These are phyloP conservation scores for Gonioctena quinquepunctata DNA, from an alignment of 1,140 invertebrate genomes.

Conservation along the genomic window DNA sequence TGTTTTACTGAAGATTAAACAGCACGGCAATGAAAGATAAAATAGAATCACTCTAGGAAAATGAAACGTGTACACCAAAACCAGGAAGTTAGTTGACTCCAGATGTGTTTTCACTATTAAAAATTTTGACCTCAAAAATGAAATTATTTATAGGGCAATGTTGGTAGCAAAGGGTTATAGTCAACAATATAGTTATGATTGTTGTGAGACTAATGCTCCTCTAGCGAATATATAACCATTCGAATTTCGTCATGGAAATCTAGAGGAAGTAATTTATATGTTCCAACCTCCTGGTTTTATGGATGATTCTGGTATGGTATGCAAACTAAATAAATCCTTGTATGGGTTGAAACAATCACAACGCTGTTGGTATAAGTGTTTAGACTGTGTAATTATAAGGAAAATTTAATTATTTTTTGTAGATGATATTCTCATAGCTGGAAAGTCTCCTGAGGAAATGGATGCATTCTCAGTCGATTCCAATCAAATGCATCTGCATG, in stretches of 20 bases:
- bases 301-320: no score
- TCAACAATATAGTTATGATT: slow-evolving; percentile 51
- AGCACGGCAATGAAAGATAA: no score
- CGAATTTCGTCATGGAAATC: slow-evolving; percentile 40
- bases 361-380: slow-evolving; percentile 48
- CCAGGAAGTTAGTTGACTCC: no score
- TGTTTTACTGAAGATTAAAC: no score
- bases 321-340: slow-evolving; percentile 41
- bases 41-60: no score
- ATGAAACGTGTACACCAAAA: no score
- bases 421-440: neutral
- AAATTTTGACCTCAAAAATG: no score
- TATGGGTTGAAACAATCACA: slow-evolving; percentile 46
- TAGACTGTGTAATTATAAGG: slow-evolving; percentile 26
- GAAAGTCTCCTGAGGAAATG: no score
- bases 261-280: slow-evolving; percentile 41
- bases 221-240: slow-evolving; percentile 42
- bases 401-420: neutral
- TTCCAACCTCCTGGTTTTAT: slow-evolving; percentile 47
- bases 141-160: slow-evolving; percentile 48
- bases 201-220: slow-evolving; percentile 41
- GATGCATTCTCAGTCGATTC: no score
- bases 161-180: slow-evolving; percentile 56
- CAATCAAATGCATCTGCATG: no score
- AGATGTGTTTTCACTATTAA: no score